Evolutionary conservation across 2,888 invertebrate genomes (phyloP).

Genomic region (Agelastica alni): DNA sequence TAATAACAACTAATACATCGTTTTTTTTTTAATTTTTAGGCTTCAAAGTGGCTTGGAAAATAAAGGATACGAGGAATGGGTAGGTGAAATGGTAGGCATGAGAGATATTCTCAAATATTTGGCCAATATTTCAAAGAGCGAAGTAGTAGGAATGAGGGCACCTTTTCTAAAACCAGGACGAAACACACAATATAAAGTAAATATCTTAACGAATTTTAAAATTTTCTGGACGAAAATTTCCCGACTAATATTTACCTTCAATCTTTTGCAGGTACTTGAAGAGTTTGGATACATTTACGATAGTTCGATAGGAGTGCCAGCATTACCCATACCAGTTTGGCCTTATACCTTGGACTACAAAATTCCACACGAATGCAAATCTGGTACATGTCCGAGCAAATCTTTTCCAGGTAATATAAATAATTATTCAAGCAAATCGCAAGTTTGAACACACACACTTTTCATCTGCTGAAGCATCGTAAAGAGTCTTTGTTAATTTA

Average conservation of each 20-base stretch:
- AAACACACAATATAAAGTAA: constrained; percentile 88
- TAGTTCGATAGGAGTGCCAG: constrained; percentile 87
- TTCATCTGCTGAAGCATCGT: too few species aligned
- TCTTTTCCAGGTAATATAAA: constrained; percentile 74
- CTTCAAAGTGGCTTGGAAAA: constrained; percentile 84
- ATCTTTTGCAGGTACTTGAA: constrained; percentile 72
- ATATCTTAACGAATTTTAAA: constrained; percentile 4
- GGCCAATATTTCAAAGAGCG: constrained; percentile 78
- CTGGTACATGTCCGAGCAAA: constrained; percentile 88
- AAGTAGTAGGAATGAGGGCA: constrained; percentile 85
- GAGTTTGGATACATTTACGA: constrained; percentile 93
- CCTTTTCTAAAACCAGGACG: constrained; percentile 91
- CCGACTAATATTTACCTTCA: neutral
- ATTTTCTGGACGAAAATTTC: neutral
- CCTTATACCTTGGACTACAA: constrained; percentile 94
- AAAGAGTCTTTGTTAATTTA: too few species aligned
- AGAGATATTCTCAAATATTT: constrained; percentile 82
- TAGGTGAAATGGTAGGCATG: constrained; percentile 93
- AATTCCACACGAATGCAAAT: constrained; percentile 90
- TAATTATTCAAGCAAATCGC: too few species aligned
- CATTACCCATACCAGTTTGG: constrained; percentile 81
- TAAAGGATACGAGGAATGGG: constrained; percentile 91
- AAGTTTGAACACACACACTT: too few species aligned
- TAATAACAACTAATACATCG: too few species aligned
- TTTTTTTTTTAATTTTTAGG: constrained; percentile 54